Conservation (phyloP, 2,888 invertebrate species). For the Thalpophila matura region DNA sequence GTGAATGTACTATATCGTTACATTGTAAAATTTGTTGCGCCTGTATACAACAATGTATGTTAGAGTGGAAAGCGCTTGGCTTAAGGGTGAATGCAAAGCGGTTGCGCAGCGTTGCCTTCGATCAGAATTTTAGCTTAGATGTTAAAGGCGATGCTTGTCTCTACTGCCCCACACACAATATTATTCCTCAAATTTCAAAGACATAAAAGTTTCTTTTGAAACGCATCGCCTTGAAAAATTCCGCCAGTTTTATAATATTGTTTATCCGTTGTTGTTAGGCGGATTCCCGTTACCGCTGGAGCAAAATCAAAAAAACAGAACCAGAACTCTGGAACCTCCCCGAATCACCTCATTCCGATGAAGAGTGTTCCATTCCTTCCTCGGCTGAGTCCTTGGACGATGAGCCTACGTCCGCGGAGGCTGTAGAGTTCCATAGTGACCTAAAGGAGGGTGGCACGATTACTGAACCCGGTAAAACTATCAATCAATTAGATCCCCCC, state of each 20-base stretch:
- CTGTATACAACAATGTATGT: too few relatives aligned
- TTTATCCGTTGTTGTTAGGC: constrained; percentile 49
- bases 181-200: neutral
- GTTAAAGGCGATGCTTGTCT: constrained; percentile 36
- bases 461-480: neutral
- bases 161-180: neutral
- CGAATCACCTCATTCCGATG: neutral
- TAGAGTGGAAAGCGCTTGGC: too few relatives aligned
- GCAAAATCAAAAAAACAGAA: constrained; percentile 7
- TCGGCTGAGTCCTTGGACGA: neutral
- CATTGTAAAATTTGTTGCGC: too few relatives aligned
- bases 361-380: neutral
- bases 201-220: neutral
- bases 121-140: neutral
- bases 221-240: constrained; percentile 25
- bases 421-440: neutral
- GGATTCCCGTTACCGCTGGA: constrained; percentile 36
- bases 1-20: too few relatives aligned
- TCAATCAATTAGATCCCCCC: neutral
- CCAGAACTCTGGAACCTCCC: constrained; percentile 6
- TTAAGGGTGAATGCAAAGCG: too few relatives aligned
- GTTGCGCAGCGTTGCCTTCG: neutral
- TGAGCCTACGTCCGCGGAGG: neutral
- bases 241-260: constrained; percentile 27
- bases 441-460: neutral